Base-by-base conservation (phyloP, 2,888 invertebrate genomes). In the Noctua pronuba region DNA sequence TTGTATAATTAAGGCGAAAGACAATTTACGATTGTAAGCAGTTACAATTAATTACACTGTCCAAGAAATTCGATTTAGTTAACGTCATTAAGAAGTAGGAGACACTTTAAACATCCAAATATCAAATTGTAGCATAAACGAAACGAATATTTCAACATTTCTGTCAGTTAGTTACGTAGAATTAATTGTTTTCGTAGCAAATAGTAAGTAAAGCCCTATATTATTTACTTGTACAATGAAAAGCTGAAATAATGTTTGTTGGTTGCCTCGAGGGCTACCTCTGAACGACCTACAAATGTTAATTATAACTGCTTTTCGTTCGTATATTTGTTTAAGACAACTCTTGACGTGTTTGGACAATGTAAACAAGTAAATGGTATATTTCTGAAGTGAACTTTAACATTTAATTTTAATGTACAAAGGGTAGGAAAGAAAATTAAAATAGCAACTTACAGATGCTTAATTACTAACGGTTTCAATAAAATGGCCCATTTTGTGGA, bases 1-100 rank as follows among this genome's bases (percentile, higher is more conserved):
- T 87, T 77, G 85, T 87, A 75, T 85, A 80, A 87, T 85, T 85
- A 87, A 87, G 66, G 75, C 66, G 21, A 75, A 80, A 77, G 71
- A 80, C 85, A 77, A 85, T 87, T 80, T 85, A 87, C 75, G 77
- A 75, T 75, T 77, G 55, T 80, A 77, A 81, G 75, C 62, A 87
- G 75, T 75, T 71, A 79, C 71, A 84, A 74, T 87, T 74, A 78
- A 85, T 85, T 75, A 76, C 69, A 16, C 55, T 58, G 82, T 66
- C 67, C 65, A 44, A 78, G 82, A 81, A 77, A 74, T 76, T 82
- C 85, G 49, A 85, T 85, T 85, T 28, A 73, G 35, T 68, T 72
- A 60, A 52, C 62, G 64, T 41, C 62, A 77, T 58, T 69, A 66
- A 46, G 35, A 11, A 73, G 60, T 31, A 52, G 35, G n/a, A 65